Percentiles rank a stretch among this genome's conserved stretches.
These are phyloP conservation scores for Aplochiton taeniatus DNA, from an alignment of 2,797 vertebrate genomes.

Conservation along the genomic window DNA sequence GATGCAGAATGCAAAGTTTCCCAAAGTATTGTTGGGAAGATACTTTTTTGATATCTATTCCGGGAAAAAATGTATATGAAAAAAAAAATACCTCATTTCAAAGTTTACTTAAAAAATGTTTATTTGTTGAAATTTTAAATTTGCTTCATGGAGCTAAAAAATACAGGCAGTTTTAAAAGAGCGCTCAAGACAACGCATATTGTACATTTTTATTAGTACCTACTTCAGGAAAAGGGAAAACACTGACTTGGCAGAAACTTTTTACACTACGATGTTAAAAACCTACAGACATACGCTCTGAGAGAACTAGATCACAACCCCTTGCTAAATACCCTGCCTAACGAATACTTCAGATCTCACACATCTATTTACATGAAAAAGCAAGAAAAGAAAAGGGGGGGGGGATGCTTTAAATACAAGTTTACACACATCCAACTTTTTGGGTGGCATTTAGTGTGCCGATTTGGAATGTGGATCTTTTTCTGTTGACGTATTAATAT, in stretches of 20 bases:
- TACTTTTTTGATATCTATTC: too few relatives aligned
- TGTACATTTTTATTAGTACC: slow-evolving; percentile 37
- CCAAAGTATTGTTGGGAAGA: too few relatives aligned
- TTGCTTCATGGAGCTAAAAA: slow-evolving; percentile 42
- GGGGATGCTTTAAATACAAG: slow-evolving; percentile 49
- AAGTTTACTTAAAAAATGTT: slow-evolving; percentile 61
- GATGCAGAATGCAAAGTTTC: too few relatives aligned
- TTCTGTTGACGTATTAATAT: not conserved
- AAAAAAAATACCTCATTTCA: slow-evolving; percentile 13
- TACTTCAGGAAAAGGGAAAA: slow-evolving; percentile 21
- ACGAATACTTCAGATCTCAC: slow-evolving; percentile 24
- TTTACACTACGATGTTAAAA: slow-evolving; percentile 17
- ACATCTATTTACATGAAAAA: slow-evolving; percentile 69
- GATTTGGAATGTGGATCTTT: slow-evolving; percentile 3
- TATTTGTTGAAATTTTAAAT: slow-evolving; percentile 65
- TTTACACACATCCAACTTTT: slow-evolving; percentile 18
- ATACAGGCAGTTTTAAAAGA: slow-evolving; percentile 33
- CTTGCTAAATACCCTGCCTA: not conserved
- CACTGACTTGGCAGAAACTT: slow-evolving; percentile 22
- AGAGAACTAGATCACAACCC: slow-evolving; percentile 8
- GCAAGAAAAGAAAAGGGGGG: slow-evolving; percentile 26
- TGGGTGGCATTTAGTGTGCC: slow-evolving; percentile 1
- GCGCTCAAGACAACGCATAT: slow-evolving; percentile 18
- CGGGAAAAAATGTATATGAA: slow-evolving; percentile 10
- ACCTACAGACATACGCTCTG: slow-evolving; percentile 9